Evolutionary conservation across 35 echinoderm and acorn worm species (phyloP).

Genomic region (Nesometra sesokonis): DNA sequence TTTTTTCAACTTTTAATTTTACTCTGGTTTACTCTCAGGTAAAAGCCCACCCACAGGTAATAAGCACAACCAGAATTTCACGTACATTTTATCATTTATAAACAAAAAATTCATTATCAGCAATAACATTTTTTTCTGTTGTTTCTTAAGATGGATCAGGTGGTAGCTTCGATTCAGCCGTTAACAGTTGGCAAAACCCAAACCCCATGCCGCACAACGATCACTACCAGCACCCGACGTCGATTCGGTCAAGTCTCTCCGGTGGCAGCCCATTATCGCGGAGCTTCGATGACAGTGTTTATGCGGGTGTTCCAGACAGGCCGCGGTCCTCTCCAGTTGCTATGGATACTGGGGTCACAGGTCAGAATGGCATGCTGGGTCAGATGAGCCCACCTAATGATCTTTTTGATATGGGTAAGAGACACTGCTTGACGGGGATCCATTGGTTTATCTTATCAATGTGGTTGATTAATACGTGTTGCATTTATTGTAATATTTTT

Average conservation of each 20-base stretch:
- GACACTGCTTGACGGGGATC: neutral
- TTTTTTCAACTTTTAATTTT: too few species aligned
- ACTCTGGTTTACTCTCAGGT: too few species aligned
- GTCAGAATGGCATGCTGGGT: constrained; percentile 13
- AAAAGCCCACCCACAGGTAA: too few species aligned
- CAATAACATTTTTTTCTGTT: neutral
- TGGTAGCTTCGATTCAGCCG: neutral
- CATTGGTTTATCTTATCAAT: neutral
- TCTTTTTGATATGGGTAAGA: constrained; percentile 45
- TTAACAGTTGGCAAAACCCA: neutral
- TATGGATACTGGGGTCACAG: neutral
- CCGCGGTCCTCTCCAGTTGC: neutral
- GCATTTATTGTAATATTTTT: too few species aligned
- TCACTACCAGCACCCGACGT: neutral
- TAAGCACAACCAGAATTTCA: too few species aligned
- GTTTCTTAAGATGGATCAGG: neutral
- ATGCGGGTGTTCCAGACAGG: neutral
- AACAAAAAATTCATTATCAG: too few species aligned
- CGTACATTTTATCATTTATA: too few species aligned
- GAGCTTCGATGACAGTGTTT: neutral
- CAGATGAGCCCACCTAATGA: neutral
- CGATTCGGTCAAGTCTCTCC: neutral
- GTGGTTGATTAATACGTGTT: neutral
- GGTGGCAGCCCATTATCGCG: neutral
- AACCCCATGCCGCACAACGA: neutral